phyloP scores from a whole-genome alignment of 2,113 vertebrate genomes.

The Catharus minimus region DNA sequence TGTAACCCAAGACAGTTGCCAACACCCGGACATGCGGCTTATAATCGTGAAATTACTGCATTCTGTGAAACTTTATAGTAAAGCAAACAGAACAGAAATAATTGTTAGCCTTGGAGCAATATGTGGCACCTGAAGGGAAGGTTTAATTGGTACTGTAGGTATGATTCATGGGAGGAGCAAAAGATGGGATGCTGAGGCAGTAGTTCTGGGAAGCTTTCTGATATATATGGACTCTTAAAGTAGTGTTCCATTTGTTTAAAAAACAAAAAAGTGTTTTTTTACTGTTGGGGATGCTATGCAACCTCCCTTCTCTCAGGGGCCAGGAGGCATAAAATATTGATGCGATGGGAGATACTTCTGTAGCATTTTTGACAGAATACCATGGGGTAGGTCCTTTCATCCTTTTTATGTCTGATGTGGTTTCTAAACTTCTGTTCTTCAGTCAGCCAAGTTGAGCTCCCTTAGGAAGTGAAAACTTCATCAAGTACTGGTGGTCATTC shows the following conservation, averaged over 20 bases:
- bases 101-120: background rate
- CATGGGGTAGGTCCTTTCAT: background rate
- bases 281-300: background rate
- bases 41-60: too few relatives aligned
- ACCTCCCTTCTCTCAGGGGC: background rate
- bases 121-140: background rate
- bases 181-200: background rate
- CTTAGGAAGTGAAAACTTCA: background rate
- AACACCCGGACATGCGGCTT: too few relatives aligned
- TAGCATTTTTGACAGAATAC: conserved; percentile 9
- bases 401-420: background rate
- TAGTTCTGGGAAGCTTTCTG: background rate
- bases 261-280: background rate
- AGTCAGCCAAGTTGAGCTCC: background rate
- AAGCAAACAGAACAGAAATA: background rate
- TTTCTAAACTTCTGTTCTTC: conserved; percentile 24
- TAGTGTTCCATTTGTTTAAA: background rate
- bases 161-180: background rate
- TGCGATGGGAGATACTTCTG: conserved; percentile 17
- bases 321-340: conserved; percentile 7
- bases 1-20: too few relatives aligned
- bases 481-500: background rate
- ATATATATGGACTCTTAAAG: background rate
- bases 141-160: background rate
- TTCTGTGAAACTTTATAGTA: background rate